A percentile compares a stretch with the other conserved stretches of the same genome.
Evolutionary conservation across 2,797 vertebrate species (phyloP).

Genomic region (Rhincodon typus): DNA sequence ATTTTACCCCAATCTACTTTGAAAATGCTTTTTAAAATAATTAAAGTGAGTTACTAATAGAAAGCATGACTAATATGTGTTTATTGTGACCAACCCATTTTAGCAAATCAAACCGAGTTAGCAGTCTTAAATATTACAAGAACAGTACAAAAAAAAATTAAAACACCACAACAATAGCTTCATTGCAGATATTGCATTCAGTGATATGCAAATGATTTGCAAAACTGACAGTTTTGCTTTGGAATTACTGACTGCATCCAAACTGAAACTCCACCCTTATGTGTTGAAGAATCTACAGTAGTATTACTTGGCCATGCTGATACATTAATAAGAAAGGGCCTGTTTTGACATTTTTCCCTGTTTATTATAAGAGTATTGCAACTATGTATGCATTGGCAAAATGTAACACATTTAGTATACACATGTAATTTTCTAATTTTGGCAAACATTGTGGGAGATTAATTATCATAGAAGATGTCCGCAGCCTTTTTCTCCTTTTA

Average conservation of each 20-base stretch:
- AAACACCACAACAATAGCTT: neutral
- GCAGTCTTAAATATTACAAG: too few relatives aligned
- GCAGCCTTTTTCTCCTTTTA: neutral
- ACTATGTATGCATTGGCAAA: neutral
- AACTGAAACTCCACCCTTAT: neutral
- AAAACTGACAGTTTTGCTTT: neutral
- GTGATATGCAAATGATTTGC: neutral
- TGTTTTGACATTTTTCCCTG: neutral
- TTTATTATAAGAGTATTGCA: too few relatives aligned
- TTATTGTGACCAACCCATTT: too few relatives aligned
- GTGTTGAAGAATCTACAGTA: neutral
- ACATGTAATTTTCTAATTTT: neutral
- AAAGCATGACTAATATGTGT: neutral
- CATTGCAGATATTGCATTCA: neutral
- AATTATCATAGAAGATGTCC: neutral
- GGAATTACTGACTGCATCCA: neutral
- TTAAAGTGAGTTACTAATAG: too few relatives aligned
- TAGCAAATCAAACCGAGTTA: too few relatives aligned
- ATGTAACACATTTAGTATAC: neutral
- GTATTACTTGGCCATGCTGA: neutral
- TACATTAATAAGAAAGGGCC: neutral
- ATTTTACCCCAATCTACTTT: neutral
- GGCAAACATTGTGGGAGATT: neutral
- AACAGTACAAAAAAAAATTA: too few relatives aligned
- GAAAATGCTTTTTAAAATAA: neutral